These are phyloP conservation scores for Paradisaea rubra DNA, from an alignment of 2,113 vertebrate genomes.

Conservation along the genomic window DNA sequence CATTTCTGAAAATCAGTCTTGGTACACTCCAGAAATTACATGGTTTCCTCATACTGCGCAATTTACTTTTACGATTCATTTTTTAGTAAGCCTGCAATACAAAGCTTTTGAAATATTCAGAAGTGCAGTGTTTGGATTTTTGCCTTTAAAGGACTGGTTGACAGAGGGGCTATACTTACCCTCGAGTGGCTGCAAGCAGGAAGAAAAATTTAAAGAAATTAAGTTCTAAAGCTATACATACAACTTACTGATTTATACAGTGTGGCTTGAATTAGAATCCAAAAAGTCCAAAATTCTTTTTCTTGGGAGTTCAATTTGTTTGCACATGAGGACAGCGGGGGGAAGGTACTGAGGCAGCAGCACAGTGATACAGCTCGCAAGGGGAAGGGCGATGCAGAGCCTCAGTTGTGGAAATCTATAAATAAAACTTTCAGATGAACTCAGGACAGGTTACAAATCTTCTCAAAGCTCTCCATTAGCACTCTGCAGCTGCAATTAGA, in stretches of 20 bases:
- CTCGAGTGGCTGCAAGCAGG: background rate
- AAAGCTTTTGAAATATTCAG: background rate
- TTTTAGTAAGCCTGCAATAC: background rate
- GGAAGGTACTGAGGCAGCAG: background rate
- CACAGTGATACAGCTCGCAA: background rate
- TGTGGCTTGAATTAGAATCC: background rate
- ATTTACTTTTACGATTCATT: background rate
- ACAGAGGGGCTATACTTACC: background rate
- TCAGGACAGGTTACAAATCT: background rate
- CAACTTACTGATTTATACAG: background rate
- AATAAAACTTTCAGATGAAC: background rate
- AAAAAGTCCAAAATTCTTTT: background rate
- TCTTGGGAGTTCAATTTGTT: background rate
- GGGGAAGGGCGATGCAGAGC: background rate
- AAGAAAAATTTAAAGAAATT: background rate
- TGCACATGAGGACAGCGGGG: background rate
- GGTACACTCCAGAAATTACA: background rate
- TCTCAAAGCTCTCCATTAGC: background rate
- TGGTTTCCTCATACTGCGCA: background rate
- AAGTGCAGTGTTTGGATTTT: background rate
- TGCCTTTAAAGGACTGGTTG: background rate
- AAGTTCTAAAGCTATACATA: background rate
- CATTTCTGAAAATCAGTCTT: background rate
- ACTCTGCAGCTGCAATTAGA: background rate
- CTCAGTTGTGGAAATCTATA: background rate